Evolutionary conservation across 1,140 invertebrate species (phyloP), one percentile per base, ranked within the genome.

Genomic region (Atta texana): DNA sequence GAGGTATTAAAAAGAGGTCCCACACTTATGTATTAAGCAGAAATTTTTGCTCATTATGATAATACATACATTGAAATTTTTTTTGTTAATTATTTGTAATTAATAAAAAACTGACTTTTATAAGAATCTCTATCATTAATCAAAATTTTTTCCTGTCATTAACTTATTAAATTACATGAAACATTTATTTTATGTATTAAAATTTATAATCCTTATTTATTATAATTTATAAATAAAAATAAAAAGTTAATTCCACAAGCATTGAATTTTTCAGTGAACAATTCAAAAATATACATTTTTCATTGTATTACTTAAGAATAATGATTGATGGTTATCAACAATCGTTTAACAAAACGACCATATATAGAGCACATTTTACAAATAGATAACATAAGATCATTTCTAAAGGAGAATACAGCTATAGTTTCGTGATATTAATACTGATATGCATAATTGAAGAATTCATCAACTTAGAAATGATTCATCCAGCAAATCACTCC

Each of bases 101-200:
- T 34, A 55, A 59, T 81, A 81, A 55, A 39, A 24, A 81, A 39
- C 0, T 63, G 4, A 80, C 7, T 81, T 80, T 81, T 68, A 16
- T 34, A 55, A 39, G 0, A 55, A 53, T 14, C 4, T 55, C 6
- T 55, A 28, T 0, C 24, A 21, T 16, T n/a, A n/a, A 44, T 77
- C 24, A 28, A 18, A 44, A 44, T 68, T 63, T 63, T 44, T 66
- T 18, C 14, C 44, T 68, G 0, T 16, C 2, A 34, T 49, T 49
- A 31, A 31, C 18, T 51, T 5, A 31, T 51, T 34, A 49, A 64
- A 3, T 66, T 34, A 78, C 51, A 68, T 34, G 0, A 69, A 69
- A 39, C 0, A 63, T 28, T 18, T 24, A 0, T 59, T 61, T 61
- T 28, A 44, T 76, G 7, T 59, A 24, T 24, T 24, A 59, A 59